A percentile compares a stretch with the other conserved stretches of the same genome.
phyloP scores from a whole-genome alignment of 2,888 invertebrate species.

The Acanthoscelides obtectus region DNA sequence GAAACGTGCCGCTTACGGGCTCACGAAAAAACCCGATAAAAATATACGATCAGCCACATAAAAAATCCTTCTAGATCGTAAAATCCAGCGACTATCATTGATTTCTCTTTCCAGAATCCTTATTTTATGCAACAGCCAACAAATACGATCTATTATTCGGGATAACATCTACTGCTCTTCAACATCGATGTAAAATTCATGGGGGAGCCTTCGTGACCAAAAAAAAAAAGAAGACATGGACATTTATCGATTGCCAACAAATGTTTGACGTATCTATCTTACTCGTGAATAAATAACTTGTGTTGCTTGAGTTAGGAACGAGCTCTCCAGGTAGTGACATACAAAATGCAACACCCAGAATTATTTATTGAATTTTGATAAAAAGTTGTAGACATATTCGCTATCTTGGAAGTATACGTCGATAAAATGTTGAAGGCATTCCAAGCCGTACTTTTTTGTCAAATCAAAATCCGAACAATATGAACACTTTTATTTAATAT shows the following conservation, averaged over 20 bases:
- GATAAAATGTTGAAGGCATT: too few relatives aligned
- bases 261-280: neutral
- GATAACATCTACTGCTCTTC: neutral
- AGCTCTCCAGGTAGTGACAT: neutral
- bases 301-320: neutral
- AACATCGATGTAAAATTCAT: neutral
- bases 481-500: too few relatives aligned
- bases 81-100: neutral
- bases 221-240: neutral
- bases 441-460: too few relatives aligned
- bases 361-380: too few relatives aligned
- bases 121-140: neutral
- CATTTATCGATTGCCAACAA: neutral
- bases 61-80: neutral
- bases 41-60: too few relatives aligned
- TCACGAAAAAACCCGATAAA: too few relatives aligned
- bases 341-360: too few relatives aligned
- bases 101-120: neutral
- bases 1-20: too few relatives aligned
- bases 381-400: too few relatives aligned
- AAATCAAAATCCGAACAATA: too few relatives aligned
- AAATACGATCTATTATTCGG: neutral
- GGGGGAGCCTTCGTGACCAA: neutral
- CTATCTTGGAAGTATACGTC: too few relatives aligned
- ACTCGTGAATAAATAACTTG: neutral